Evolutionary conservation across 2,888 invertebrate species (phyloP).

Genomic region (Sympetrum striolatum): DNA sequence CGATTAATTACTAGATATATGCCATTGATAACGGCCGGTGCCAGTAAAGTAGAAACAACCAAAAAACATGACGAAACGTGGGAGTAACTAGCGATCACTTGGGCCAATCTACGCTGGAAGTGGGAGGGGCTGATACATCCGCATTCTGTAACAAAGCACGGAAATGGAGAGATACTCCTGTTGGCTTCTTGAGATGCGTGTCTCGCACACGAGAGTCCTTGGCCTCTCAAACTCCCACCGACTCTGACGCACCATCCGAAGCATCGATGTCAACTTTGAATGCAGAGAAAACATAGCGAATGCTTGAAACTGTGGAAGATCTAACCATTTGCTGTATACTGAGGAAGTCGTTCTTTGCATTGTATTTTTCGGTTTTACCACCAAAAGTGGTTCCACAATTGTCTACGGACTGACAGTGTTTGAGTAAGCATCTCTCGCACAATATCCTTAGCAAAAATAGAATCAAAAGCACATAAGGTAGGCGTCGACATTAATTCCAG

Average conservation of each 20-base stretch:
- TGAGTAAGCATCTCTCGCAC: too few relatives aligned
- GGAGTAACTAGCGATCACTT: background rate
- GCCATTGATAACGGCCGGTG: background rate
- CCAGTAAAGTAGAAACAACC: background rate
- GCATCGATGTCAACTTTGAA: background rate
- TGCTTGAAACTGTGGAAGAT: too few relatives aligned
- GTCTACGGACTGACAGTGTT: too few relatives aligned
- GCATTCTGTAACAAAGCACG: conserved; percentile 18
- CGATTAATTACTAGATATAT: background rate
- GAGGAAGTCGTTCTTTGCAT: too few relatives aligned
- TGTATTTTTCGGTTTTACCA: too few relatives aligned
- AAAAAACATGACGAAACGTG: background rate
- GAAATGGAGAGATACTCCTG: background rate
- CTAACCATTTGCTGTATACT: too few relatives aligned
- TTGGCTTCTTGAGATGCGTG: background rate
- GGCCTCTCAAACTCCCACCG: background rate
- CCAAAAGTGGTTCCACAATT: too few relatives aligned
- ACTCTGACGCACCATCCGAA: background rate
- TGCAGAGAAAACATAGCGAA: background rate
- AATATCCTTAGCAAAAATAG: too few relatives aligned
- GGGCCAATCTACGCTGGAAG: background rate
- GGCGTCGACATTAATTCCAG: too few relatives aligned
- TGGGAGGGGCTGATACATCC: background rate
- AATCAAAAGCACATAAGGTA: too few relatives aligned
- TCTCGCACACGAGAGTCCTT: background rate